These are phyloP conservation scores for Emydocephalus ijimae DNA, from an alignment of 2,113 vertebrate species.

Conservation along the genomic window DNA sequence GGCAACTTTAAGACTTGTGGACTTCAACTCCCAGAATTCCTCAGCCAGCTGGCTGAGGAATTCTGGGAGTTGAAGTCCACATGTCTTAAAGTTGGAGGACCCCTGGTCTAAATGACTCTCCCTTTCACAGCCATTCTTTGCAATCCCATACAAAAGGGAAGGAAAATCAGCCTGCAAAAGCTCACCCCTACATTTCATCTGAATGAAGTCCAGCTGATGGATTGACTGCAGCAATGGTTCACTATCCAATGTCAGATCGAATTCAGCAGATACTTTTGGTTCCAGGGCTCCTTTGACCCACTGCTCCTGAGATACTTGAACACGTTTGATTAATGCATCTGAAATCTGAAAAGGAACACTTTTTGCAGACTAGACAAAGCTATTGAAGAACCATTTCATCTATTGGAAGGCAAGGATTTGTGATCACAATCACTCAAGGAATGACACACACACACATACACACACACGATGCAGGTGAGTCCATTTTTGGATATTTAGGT, in stretches of 20 bases:
- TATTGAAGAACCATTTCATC: neutral
- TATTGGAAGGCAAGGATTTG: neutral
- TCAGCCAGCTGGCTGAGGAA: no score
- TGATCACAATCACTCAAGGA: neutral
- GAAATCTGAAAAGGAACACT: constrained; percentile 80
- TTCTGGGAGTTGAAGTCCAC: no score
- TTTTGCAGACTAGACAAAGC: neutral
- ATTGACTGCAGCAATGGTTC: constrained; percentile 91
- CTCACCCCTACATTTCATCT: constrained; percentile 90
- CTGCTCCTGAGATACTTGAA: constrained; percentile 92
- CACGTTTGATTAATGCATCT: constrained; percentile 92
- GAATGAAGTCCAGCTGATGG: constrained; percentile 93
- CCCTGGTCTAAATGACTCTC: accelerated
- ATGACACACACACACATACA: no score
- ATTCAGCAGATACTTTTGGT: constrained; percentile 92
- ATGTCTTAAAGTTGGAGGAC: no score
- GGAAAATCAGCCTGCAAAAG: constrained; percentile 46
- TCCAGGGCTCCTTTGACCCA: constrained; percentile 97
- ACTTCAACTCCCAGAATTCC: no score
- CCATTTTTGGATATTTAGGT: neutral
- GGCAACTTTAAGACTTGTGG: no score
- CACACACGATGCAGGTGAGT: neutral
- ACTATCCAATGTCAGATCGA: constrained; percentile 88
- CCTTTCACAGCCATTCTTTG: neutral
- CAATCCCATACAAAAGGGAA: constrained; percentile 20